These are phyloP conservation scores for Astropecten irregularis DNA, from an alignment of 53 echinoderm and acorn worm genomes.

Conservation along the genomic window DNA sequence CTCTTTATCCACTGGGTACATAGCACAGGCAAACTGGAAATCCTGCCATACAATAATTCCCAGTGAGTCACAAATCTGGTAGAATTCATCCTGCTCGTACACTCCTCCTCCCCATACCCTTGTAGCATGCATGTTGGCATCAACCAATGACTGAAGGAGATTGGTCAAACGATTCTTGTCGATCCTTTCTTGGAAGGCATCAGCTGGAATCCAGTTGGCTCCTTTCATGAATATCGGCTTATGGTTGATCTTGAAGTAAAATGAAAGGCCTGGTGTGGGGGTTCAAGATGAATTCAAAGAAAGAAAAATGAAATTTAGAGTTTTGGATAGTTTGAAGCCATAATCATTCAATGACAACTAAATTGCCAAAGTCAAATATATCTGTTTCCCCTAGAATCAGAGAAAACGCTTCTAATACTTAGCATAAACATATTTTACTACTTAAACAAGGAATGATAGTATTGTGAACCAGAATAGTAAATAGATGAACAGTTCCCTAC, in stretches of 20 bases:
- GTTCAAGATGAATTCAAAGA: too few species aligned
- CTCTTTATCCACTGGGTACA: constrained; percentile 76
- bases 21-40: constrained; percentile 94
- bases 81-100: constrained; percentile 90
- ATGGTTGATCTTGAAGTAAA: constrained; percentile 91
- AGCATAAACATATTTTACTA: too few species aligned
- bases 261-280: constrained; percentile 65
- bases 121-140: constrained; percentile 89
- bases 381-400: too few species aligned
- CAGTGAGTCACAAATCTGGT: constrained; percentile 75
- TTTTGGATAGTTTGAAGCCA: too few species aligned
- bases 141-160: constrained; percentile 76
- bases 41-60: constrained; percentile 97
- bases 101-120: constrained; percentile 96
- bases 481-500: too few species aligned
- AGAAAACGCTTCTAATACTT: too few species aligned
- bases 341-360: not conserved
- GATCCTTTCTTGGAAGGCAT: constrained; percentile 92
- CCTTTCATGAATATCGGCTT: constrained; percentile 86
- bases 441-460: too few species aligned
- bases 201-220: constrained; percentile 95
- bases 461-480: too few species aligned
- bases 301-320: too few species aligned
- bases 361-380: not conserved
- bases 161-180: constrained; percentile 24